Evolutionary conservation across 2,113 vertebrate species (phyloP).

Genomic region (Macrotus californicus): DNA sequence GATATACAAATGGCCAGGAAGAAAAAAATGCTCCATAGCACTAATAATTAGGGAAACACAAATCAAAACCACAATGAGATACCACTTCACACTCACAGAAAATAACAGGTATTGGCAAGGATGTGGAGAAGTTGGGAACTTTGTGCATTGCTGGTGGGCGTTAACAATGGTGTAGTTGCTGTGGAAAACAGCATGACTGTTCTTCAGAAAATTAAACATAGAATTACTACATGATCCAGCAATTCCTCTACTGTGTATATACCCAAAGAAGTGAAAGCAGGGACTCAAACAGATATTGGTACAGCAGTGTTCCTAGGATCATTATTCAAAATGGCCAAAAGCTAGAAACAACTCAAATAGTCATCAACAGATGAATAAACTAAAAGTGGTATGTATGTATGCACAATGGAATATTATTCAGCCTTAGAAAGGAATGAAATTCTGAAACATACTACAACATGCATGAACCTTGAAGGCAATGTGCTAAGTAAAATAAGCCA

Average conservation of each 20-base stretch:
- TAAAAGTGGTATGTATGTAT: fast-evolving
- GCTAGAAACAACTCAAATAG: too few relatives aligned
- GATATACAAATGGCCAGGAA: too few relatives aligned
- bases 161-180: fast-evolving
- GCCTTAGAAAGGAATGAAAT: not conserved
- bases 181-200: fast-evolving
- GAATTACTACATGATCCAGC: fast-evolving
- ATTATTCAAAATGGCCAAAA: not conserved
- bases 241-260: too few relatives aligned
- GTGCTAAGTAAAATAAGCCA: not conserved
- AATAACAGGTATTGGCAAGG: not conserved
- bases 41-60: too few relatives aligned
- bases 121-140: not conserved
- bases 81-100: fast-evolving
- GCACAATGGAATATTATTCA: fast-evolving
- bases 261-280: not conserved
- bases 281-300: fast-evolving
- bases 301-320: too few relatives aligned
- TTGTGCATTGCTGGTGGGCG: not conserved
- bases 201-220: not conserved
- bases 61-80: not conserved
- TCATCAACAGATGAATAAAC: too few relatives aligned
- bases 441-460: fast-evolving
- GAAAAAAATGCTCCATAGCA: not conserved
- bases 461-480: fast-evolving